A percentile compares a stretch with the other conserved stretches of the same genome.
Evolutionary conservation across 2,797 vertebrate species (phyloP).

Genomic region (Pangasius larnaudii): DNA sequence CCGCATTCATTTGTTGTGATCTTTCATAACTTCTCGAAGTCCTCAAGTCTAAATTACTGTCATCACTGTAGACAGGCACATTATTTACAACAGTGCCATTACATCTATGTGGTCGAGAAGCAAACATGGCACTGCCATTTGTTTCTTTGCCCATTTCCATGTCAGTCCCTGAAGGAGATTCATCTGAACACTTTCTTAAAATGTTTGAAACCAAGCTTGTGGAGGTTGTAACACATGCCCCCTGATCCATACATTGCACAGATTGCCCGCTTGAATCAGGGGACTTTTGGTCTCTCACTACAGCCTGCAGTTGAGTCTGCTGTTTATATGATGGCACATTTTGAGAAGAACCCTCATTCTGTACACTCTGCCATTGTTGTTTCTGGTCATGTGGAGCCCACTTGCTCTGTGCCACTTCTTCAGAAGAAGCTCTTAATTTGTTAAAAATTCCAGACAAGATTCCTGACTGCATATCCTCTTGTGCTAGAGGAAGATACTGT

Average conservation of each 20-base stretch:
- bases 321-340: conserved; percentile 52
- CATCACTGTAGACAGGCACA: conserved; percentile 63
- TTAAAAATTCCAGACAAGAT: conserved; percentile 72
- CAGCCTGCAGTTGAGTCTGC: conserved; percentile 46
- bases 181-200: conserved; percentile 50
- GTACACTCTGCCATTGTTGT: conserved; percentile 51
- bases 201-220: conserved; percentile 45
- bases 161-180: conserved; percentile 20
- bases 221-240: conserved; percentile 32
- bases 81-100: conserved; percentile 62
- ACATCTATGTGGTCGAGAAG: conserved; percentile 65
- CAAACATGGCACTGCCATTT: conserved; percentile 59
- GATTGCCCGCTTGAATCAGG: conserved; percentile 51
- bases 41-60: conserved; percentile 76
- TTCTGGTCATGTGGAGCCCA: conserved; percentile 54
- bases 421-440: conserved; percentile 70
- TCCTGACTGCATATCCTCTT: conserved; percentile 62
- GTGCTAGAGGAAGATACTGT: conserved; percentile 45
- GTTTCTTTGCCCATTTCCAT: conserved; percentile 61
- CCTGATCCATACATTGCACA: conserved; percentile 50
- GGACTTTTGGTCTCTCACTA: conserved; percentile 65
- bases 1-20: conserved; percentile 66
- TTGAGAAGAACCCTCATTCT: conserved; percentile 39
- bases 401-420: conserved; percentile 59
- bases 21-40: conserved; percentile 72